phyloP scores from a whole-genome alignment of 1,140 invertebrate genomes.

The Tetranychus urticae region DNA sequence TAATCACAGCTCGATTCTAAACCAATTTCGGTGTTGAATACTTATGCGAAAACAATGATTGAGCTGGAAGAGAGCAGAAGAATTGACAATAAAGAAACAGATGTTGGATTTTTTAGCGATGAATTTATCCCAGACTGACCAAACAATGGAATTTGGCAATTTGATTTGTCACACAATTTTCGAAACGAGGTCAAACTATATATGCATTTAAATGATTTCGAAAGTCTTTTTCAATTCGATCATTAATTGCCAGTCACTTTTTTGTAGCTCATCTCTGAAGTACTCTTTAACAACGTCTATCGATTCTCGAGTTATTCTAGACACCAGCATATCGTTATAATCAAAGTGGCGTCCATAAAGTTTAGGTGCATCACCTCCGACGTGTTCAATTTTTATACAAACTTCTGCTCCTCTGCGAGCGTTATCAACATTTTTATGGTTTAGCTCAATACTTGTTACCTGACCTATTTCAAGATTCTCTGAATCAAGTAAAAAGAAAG shows the following conservation, averaged over 20 bases:
- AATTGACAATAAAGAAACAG: too few relatives aligned
- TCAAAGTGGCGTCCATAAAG: constrained; percentile 96
- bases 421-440: constrained; percentile 48
- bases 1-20: too few relatives aligned
- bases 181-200: too few relatives aligned
- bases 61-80: too few relatives aligned
- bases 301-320: constrained; percentile 82
- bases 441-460: constrained; percentile 83
- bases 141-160: too few relatives aligned
- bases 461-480: constrained; percentile 55
- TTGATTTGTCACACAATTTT: too few relatives aligned
- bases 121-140: too few relatives aligned
- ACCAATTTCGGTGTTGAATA: too few relatives aligned
- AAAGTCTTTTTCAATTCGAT: constrained; percentile 94
- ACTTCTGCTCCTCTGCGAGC: constrained; percentile 92
- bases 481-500: constrained; percentile 3
- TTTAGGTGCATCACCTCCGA: constrained; percentile 87
- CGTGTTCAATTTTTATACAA: constrained; percentile 91
- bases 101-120: too few relatives aligned
- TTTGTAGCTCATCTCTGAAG: constrained; percentile 86
- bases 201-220: constrained; percentile 35
- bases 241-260: constrained; percentile 92
- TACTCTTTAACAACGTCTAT: constrained; percentile 98
- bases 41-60: too few relatives aligned
- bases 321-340: constrained; percentile 70